Percentiles rank a stretch among this genome's conserved stretches.
phyloP scores from a whole-genome alignment of 2,888 invertebrate species.

The Mesochorus sp. region DNA sequence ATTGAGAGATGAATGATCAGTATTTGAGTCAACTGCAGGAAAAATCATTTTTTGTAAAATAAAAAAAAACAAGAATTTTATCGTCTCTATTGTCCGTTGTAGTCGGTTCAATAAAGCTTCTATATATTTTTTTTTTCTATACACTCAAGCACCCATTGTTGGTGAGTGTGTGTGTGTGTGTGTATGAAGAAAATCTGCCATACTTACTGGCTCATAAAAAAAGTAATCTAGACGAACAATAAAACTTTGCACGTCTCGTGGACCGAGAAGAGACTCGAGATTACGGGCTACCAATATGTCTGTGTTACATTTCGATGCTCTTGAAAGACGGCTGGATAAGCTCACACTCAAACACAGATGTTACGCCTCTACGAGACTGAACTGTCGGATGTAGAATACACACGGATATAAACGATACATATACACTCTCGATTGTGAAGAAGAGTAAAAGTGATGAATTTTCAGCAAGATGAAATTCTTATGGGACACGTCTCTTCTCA shows the following conservation, averaged over 20 bases:
- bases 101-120: neutral
- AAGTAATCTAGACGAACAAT: conserved; percentile 57
- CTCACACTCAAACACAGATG: too few relatives aligned
- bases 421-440: neutral
- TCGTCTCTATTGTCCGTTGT: neutral
- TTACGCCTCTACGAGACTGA: too few relatives aligned
- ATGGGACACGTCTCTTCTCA: conserved; percentile 45
- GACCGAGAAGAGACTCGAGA: conserved; percentile 52
- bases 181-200: conserved; percentile 20
- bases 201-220: conserved; percentile 59
- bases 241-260: conserved; percentile 57
- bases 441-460: conserved; percentile 40
- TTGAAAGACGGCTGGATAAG: too few relatives aligned
- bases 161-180: neutral
- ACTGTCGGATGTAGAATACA: too few relatives aligned
- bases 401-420: neutral
- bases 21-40: neutral
- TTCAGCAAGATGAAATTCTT: conserved; percentile 58
- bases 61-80: conserved; percentile 40
- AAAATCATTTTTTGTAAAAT: too few relatives aligned
- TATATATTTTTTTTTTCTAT: neutral
- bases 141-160: neutral
- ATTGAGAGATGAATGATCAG: neutral
- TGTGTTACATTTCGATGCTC: neutral
- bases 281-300: conserved; percentile 33